Percentiles rank a stretch among this genome's conserved stretches.
These are phyloP conservation scores for Ctenicera cuprea DNA, from an alignment of 2,888 invertebrate species.

Conservation along the genomic window DNA sequence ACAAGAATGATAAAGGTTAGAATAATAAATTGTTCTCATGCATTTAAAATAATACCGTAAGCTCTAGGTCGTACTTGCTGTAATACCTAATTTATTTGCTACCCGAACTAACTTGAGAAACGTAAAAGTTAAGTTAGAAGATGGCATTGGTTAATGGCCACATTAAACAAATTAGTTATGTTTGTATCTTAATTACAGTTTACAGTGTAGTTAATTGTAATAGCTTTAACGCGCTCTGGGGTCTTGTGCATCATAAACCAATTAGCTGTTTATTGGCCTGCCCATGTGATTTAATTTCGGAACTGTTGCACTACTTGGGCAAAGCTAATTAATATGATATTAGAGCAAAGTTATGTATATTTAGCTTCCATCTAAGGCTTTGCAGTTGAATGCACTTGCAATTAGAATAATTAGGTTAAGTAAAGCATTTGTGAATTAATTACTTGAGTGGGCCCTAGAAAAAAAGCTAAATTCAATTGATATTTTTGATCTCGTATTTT, in stretches of 20 bases:
- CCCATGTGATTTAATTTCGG: slow-evolving; percentile 32
- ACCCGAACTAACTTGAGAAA: not conserved
- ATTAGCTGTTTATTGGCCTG: slow-evolving; percentile 34
- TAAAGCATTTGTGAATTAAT: too few relatives aligned
- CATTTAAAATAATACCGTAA: too few relatives aligned
- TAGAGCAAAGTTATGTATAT: not conserved
- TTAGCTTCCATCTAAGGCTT: not conserved
- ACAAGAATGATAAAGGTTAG: too few relatives aligned
- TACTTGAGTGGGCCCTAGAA: too few relatives aligned
- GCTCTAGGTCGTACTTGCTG: too few relatives aligned
- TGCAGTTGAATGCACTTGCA: not conserved
- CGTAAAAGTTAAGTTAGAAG: not conserved
- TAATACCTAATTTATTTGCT: not conserved
- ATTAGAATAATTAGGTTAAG: too few relatives aligned
- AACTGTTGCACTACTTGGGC: slow-evolving; percentile 7
- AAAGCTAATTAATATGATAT: not conserved
- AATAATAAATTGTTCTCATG: too few relatives aligned
- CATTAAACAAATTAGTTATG: slow-evolving; percentile 32
- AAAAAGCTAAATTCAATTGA: too few relatives aligned
- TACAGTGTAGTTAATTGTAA: slow-evolving; percentile 23
- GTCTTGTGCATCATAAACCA: slow-evolving; percentile 38
- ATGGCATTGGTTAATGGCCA: not conserved
- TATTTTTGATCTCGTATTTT: too few relatives aligned
- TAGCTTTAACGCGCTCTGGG: slow-evolving; percentile 21
- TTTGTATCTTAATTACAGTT: slow-evolving; percentile 33